Evolutionary conservation across 37 sponge, comb jelly and placozoan genomes (phyloP).

Genomic region (Diacarnus erythraeanus): DNA sequence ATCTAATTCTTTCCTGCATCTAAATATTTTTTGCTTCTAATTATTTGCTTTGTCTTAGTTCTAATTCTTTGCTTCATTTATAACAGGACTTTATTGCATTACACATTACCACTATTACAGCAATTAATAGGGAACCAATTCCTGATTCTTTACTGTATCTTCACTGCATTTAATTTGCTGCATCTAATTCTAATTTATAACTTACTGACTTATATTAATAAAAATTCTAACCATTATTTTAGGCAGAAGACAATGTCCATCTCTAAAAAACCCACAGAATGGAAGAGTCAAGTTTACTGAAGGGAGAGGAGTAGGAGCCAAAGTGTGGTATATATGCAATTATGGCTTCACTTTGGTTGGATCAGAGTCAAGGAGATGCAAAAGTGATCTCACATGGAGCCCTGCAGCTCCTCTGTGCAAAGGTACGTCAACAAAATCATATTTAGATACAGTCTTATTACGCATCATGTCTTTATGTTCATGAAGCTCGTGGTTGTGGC

Average conservation of each 20-base stretch:
- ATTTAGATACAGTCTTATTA: too few relatives aligned
- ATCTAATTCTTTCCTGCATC: too few relatives aligned
- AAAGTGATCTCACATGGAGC: conserved; percentile 21
- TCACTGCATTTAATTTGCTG: too few relatives aligned
- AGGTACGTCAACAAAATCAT: too few relatives aligned
- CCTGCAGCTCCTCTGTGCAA: conserved; percentile 19
- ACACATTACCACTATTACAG: too few relatives aligned
- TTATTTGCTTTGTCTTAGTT: neutral
- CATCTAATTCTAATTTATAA: too few relatives aligned
- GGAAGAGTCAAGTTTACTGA: conserved; percentile 15
- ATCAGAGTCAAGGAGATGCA: conserved; percentile 14
- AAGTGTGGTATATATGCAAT: conserved; percentile 42
- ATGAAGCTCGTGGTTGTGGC: conserved; percentile 42
- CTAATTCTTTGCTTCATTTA: too few relatives aligned
- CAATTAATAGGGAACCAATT: neutral
- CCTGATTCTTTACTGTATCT: neutral
- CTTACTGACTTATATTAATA: too few relatives aligned
- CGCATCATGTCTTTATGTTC: too few relatives aligned
- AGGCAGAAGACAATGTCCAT: conserved; percentile 18
- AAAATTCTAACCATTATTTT: neutral
- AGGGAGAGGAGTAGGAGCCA: conserved; percentile 13
- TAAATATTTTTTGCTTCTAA: too few relatives aligned
- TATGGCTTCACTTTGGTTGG: conserved; percentile 36
- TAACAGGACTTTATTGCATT: too few relatives aligned
- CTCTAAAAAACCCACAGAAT: conserved; percentile 14